These are phyloP conservation scores for Ceryle rudis DNA, from an alignment of 2,797 vertebrate genomes.

Conservation along the genomic window DNA sequence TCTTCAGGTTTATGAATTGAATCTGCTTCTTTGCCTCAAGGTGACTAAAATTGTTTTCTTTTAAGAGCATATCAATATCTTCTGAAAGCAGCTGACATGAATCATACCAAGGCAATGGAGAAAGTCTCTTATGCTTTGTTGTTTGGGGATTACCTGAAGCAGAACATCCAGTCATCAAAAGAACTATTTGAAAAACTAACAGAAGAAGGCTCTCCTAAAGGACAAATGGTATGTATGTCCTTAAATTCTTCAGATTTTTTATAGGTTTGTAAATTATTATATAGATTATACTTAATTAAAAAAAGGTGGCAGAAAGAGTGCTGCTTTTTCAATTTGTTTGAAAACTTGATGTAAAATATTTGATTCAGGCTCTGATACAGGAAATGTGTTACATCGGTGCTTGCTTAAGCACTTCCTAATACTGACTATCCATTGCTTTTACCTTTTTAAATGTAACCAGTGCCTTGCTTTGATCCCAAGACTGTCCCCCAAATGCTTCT, in stretches of 20 bases:
- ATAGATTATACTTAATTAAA: not conserved
- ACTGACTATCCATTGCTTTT: not conserved
- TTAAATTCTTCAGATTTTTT: not conserved
- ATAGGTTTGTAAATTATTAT: not conserved
- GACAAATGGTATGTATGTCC: constrained; percentile 86
- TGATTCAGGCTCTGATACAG: not conserved
- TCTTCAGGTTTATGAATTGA: not conserved
- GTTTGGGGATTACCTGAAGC: constrained; percentile 92
- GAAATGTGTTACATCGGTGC: not conserved
- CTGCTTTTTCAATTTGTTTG: not conserved
- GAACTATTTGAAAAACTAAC: constrained; percentile 93
- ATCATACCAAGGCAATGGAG: constrained; percentile 94
- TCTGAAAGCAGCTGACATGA: constrained; percentile 88
- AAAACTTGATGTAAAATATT: not conserved
- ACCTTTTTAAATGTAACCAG: not conserved
- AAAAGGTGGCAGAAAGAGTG: not conserved
- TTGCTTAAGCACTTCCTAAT: not conserved
- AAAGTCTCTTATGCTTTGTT: constrained; percentile 94
- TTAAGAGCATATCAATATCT: constrained; percentile 91
- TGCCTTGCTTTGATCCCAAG: not conserved
- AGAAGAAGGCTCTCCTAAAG: constrained; percentile 93
- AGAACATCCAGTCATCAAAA: constrained; percentile 89
- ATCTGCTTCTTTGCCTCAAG: not conserved
- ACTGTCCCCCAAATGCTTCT: not conserved
- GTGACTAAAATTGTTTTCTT: constrained; percentile 37